phyloP scores from a whole-genome alignment of 2,113 vertebrate species.

The Phrynosoma blainvillii region DNA sequence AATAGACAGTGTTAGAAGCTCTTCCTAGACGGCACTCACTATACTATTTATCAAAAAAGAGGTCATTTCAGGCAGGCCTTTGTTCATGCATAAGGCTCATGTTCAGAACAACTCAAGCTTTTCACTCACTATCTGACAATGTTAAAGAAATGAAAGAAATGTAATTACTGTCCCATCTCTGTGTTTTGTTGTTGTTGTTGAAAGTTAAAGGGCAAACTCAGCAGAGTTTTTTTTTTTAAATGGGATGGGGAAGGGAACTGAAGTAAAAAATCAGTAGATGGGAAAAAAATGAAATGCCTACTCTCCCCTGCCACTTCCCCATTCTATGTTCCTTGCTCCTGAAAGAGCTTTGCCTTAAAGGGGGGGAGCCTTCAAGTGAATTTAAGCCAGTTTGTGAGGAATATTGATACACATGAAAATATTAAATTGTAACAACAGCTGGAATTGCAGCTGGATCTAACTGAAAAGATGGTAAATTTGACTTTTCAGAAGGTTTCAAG shows the following conservation, averaged over 20 bases:
- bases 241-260: neutral
- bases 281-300: neutral
- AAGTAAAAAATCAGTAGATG: neutral
- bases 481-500: neutral
- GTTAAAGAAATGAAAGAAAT: neutral
- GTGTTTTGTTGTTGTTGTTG: neutral
- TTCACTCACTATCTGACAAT: neutral
- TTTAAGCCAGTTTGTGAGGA: neutral
- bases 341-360: neutral
- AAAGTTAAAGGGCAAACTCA: neutral
- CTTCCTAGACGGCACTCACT: neutral
- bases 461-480: fast-evolving
- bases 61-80: neutral
- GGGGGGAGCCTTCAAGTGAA: neutral
- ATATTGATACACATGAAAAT: neutral
- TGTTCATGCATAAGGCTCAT: neutral
- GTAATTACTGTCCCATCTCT: neutral
- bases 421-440: neutral
- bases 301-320: neutral
- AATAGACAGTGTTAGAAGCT: fast-evolving
- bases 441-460: neutral
- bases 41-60: neutral
- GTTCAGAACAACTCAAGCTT: neutral
- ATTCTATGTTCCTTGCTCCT: neutral
- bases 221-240: neutral